Percentiles rank a stretch among this genome's conserved stretches.
Evolutionary conservation across 2,797 vertebrate species (phyloP).

Genomic region (Leptatherina wallacei): DNA sequence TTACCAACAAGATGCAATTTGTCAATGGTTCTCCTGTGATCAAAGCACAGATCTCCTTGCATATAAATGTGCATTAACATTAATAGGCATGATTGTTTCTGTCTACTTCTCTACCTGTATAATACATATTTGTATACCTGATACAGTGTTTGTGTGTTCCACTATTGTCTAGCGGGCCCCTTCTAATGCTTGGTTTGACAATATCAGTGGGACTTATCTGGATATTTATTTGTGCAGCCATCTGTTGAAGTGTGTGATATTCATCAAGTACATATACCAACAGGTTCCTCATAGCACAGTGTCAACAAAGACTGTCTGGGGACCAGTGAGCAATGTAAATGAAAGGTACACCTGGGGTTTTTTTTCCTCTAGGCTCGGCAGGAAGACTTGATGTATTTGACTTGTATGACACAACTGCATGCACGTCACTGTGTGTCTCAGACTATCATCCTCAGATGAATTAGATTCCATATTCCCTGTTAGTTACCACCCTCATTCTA

Average conservation of each 20-base stretch:
- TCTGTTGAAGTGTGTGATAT: slow-evolving; percentile 13
- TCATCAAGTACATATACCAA: slow-evolving; percentile 26
- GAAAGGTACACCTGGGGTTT: slow-evolving; percentile 45
- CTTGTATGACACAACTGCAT: slow-evolving; percentile 23
- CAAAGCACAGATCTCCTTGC: slow-evolving; percentile 60
- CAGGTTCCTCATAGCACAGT: slow-evolving; percentile 34
- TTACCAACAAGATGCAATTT: slow-evolving; percentile 56
- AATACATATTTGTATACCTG: slow-evolving; percentile 17
- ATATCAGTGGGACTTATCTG: slow-evolving; percentile 33
- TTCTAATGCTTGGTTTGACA: slow-evolving; percentile 35
- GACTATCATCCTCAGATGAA: slow-evolving; percentile 17
- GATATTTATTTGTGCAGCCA: slow-evolving; percentile 23
- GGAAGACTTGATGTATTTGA: slow-evolving; percentile 38
- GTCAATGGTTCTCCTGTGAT: slow-evolving; percentile 62
- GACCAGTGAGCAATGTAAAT: slow-evolving; percentile 38
- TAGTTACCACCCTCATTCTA: slow-evolving; percentile 27
- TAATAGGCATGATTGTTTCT: slow-evolving; percentile 38
- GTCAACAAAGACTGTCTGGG: slow-evolving; percentile 53
- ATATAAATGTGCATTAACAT: slow-evolving; percentile 64
- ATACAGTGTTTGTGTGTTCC: slow-evolving; percentile 7
- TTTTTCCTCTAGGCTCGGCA: slow-evolving; percentile 14
- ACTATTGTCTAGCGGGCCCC: slow-evolving; percentile 26
- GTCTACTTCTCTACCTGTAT: slow-evolving; percentile 3
- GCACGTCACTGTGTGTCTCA: slow-evolving; percentile 1
- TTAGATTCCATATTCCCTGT: slow-evolving; percentile 34